Percentiles rank a stretch among this genome's conserved stretches.
These are phyloP conservation scores for Parthenolecanium corni DNA, from an alignment of 2,888 invertebrate genomes.

Conservation along the genomic window DNA sequence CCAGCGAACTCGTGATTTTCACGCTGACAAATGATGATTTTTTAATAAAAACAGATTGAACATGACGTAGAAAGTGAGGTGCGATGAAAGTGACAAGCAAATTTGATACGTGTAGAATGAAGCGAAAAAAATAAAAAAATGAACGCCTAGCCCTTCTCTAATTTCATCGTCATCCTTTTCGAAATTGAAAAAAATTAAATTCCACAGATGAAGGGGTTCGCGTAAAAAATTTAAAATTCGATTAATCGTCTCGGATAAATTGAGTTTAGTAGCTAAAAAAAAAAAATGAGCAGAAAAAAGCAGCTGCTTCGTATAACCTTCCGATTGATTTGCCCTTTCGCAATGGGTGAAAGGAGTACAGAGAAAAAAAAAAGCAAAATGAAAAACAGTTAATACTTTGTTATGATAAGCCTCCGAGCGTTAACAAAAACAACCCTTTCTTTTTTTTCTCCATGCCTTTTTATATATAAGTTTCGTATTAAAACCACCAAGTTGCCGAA, in stretches of 20 bases:
- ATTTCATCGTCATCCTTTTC: neutral
- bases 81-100: neutral
- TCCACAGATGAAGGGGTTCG: slow-evolving; percentile 12
- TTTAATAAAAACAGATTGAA: neutral
- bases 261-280: slow-evolving; percentile 3
- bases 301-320: slow-evolving; percentile 16
- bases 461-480: too few relatives aligned
- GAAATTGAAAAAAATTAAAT: slow-evolving; percentile 1
- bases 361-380: slow-evolving; percentile 3
- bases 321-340: slow-evolving; percentile 14
- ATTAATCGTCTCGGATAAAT: slow-evolving; percentile 18
- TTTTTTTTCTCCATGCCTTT: neutral
- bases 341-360: neutral
- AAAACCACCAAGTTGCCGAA: too few relatives aligned
- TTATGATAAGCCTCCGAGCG: slow-evolving; percentile 24
- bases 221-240: slow-evolving; percentile 14
- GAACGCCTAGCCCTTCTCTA: neutral
- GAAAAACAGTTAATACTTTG: slow-evolving; percentile 22
- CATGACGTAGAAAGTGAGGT: neutral
- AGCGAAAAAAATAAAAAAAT: too few relatives aligned
- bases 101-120: neutral
- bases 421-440: slow-evolving; percentile 13
- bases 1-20: neutral
- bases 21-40: neutral
- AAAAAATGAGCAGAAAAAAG: slow-evolving; percentile 1